phyloP scores from a whole-genome alignment of 2,113 vertebrate genomes.

The human (Homo sapiens) region GRCh38 chr2:132978001-132978500 shows the following conservation, averaged over 20 bases:
- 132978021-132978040: background rate
- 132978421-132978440: too few species aligned
- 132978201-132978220: background rate
- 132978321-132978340: background rate
- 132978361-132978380: background rate
- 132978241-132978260: background rate
- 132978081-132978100: constrained; percentile 22
- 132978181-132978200: constrained; percentile 11
- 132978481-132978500: background rate
- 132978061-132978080: background rate
- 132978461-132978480: background rate
- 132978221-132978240: background rate
- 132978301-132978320: background rate
- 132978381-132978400: background rate
- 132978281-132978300: background rate
- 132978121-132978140: background rate
- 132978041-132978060: constrained; percentile 31
- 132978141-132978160: background rate
- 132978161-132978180: background rate
- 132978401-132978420: background rate
- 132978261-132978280: background rate
- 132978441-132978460: background rate
- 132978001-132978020: background rate
- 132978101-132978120: background rate
- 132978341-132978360: background rate